Base-by-base conservation (phyloP, 2,888 invertebrate species). In the Herminia tarsipennalis region DNA sequence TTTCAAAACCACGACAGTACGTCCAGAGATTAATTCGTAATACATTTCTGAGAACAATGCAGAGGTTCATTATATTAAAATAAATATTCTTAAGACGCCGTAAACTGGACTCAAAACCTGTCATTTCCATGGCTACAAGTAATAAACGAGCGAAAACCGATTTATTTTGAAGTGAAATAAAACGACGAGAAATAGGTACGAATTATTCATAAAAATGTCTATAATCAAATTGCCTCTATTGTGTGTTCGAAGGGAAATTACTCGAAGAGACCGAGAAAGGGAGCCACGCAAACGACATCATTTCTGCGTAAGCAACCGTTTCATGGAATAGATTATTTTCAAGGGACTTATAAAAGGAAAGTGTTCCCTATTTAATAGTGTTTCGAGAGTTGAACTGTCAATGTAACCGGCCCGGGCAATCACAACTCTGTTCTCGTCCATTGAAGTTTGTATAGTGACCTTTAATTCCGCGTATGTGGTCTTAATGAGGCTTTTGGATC, bases 311-410 rank as follows among this genome's bases (percentile, higher is more conserved):
- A 57, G 53, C 57, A 68, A 61, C 55, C 62, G 56, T 72, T 67
- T 52, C 51, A 52, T 51, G 59, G 61, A 68, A 70, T 69, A 73
- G 65, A 76, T 73, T 66, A 74, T 69, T 63, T 69, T 64, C 74
- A 60, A 52, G 72, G 69, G 72, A 69, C 55, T 53, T 62, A 52
- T 74, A 62, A 71, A 68, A 57, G 36, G 55, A 59, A 69, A 68
- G 58, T 57, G 65, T 61, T 18, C 38, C 37, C 33, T 47, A 52
- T 51, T 37, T 64, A 51, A 55, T 58, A 56, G 45, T 46, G 51
- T 46, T 60, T 45, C 38, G 37, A 54, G 48, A 53, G 47, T 56
- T 50, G 29, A 50, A 46, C 37, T 47, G 53, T 49, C 44, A 36
- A 53, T 66, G 48, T 51, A 18, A 33, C 34, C 30, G 29, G 29